Percentiles rank a stretch among this genome's conserved stretches.
Conservation (phyloP, 2,888 invertebrate genomes). For the Drosophila setosimentum region DNA sequence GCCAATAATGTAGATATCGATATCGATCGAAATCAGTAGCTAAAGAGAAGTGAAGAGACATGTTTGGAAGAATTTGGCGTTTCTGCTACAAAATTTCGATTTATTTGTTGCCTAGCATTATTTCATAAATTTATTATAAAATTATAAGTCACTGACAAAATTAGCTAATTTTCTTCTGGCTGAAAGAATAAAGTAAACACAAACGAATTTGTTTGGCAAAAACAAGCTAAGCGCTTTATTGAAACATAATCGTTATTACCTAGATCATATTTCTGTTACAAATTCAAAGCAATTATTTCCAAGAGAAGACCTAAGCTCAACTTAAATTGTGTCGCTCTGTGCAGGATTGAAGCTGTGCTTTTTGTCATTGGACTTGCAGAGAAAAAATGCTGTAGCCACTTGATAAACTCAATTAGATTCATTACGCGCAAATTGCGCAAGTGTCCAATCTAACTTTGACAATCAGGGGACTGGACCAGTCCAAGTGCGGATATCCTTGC, state of each 20-base stretch:
- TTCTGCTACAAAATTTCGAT: not conserved
- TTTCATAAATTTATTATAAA: not conserved
- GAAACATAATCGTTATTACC: not conserved
- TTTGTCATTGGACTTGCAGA: not conserved
- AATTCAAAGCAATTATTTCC: not conserved
- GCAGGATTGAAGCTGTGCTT: constrained; percentile 23
- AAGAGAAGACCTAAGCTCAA: not conserved
- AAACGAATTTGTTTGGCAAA: no score
- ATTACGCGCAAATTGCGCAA: constrained; percentile 78
- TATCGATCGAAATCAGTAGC: no score
- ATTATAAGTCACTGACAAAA: not conserved
- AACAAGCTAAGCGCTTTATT: not conserved
- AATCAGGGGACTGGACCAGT: constrained; percentile 64
- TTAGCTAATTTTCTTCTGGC: not conserved
- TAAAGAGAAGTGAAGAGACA: no score
- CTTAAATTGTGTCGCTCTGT: not conserved
- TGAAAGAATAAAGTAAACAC: not conserved
- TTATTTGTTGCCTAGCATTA: not conserved
- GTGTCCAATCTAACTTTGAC: constrained; percentile 83
- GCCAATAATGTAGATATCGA: no score
- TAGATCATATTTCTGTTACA: not conserved
- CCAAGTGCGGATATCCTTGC: constrained; percentile 19
- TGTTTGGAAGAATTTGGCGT: no score
- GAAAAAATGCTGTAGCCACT: constrained; percentile 59
- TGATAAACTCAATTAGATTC: constrained; percentile 82